These are phyloP conservation scores for Trematomus bernacchii DNA, from an alignment of 2,797 vertebrate species.

Conservation along the genomic window DNA sequence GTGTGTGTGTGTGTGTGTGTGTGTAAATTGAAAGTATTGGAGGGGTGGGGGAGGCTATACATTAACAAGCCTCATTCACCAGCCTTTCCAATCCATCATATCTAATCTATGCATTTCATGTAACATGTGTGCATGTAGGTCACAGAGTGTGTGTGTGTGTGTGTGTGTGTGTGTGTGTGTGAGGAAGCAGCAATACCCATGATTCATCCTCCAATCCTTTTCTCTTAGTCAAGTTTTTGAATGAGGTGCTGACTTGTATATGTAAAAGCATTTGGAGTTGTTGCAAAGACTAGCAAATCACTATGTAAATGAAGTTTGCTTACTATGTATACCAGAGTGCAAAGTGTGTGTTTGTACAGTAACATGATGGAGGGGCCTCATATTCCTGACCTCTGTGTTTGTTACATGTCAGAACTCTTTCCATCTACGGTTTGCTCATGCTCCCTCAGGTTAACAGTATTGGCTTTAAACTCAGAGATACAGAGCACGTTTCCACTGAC, in stretches of 20 bases:
- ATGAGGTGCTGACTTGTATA: too few species aligned
- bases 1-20: background rate
- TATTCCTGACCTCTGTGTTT: background rate
- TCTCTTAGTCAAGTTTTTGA: background rate
- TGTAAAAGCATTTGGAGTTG: too few species aligned
- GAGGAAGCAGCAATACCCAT: background rate
- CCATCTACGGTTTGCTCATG: background rate
- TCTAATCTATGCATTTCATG: too few species aligned
- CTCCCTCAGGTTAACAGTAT: constrained; percentile 27
- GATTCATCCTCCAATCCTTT: background rate
- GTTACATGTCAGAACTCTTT: constrained; percentile 17
- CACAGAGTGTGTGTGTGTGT: constrained; percentile 30
- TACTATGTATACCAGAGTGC: background rate
- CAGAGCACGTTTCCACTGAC: constrained; percentile 51
- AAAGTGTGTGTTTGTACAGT: background rate
- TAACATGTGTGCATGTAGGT: too few species aligned
- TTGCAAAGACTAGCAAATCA: too few species aligned
- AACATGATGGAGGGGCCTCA: background rate
- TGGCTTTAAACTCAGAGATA: constrained; percentile 15
- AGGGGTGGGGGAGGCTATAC: too few species aligned
- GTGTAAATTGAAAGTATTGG: too few species aligned
- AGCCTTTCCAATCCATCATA: too few species aligned
- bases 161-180: background rate
- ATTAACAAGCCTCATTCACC: too few species aligned
- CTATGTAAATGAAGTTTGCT: too few species aligned